These are phyloP conservation scores for Spondyliosoma cantharus DNA, from an alignment of 2,797 vertebrate species.

Conservation along the genomic window DNA sequence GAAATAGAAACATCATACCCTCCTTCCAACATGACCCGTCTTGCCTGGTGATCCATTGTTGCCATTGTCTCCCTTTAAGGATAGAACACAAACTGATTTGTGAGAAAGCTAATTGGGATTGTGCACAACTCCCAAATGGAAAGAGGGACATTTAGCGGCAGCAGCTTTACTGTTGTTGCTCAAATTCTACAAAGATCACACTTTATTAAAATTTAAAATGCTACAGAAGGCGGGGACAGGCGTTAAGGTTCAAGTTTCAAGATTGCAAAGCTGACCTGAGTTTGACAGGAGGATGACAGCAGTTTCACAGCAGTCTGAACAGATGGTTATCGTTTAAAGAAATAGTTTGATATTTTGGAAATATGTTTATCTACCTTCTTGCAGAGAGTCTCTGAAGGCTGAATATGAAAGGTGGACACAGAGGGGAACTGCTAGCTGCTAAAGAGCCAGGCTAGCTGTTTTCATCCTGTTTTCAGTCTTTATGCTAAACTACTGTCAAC, in stretches of 20 bases:
- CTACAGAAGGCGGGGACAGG: too few species aligned
- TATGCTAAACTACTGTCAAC: neutral
- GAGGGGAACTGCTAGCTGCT: too few species aligned
- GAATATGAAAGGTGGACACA: neutral
- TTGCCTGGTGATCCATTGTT: conserved; percentile 78
- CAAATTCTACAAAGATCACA: neutral
- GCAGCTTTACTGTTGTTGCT: neutral
- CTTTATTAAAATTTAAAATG: too few species aligned
- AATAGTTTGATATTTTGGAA: neutral
- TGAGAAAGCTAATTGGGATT: neutral
- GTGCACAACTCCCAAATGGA: neutral
- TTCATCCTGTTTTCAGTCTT: neutral
- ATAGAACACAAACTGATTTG: conserved; percentile 28
- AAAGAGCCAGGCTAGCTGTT: neutral
- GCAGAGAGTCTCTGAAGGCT: too few species aligned
- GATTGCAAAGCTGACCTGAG: too few species aligned
- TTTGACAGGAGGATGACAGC: too few species aligned
- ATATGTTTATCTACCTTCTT: too few species aligned
- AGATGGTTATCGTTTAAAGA: neutral
- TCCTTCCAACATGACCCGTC: conserved; percentile 83
- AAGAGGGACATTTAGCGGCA: neutral
- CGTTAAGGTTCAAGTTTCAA: too few species aligned
- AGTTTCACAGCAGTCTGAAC: too few species aligned
- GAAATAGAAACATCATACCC: conserved; percentile 75
- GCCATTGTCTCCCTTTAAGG: conserved; percentile 83